Evolutionary conservation across 2,113 vertebrate genomes (phyloP), one percentile per base, ranked within the genome.

Genomic region (Lophura nycthemera): DNA sequence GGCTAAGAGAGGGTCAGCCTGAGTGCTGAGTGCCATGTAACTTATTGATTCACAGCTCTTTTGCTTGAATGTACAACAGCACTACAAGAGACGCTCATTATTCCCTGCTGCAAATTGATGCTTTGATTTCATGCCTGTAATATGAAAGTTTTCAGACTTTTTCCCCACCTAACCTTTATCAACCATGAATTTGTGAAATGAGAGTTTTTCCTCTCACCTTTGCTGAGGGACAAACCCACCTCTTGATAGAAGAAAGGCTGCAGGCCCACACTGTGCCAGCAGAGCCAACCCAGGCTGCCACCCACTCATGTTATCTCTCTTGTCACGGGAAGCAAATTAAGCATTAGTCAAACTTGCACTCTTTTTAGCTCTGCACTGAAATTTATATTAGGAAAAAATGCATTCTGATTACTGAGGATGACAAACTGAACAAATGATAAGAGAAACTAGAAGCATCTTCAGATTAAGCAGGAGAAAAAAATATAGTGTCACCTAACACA

Each of bases 91-190:
- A n/a, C 86, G 61, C 10, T 48, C 40, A 4, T 32, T 61, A 78
- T 88, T 18, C 8, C 7, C 15, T 32, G 4, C 2, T 52, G 16
- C 48, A 57, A 75, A 67, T 21, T 56, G 11, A 13, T 36, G 13
- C 16, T 30, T 72, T 65, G 27, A 14, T 3, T 19, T 4, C 1
- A 3, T 54, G 8, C 3, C 20, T 56, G 7, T 0, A 0, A 83
- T 72, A 34, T 38, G 30, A 4, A 54, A 21, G 8, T 63, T 78
- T 74, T 65, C 13, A 8, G 7, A 0, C 77, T 95, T 87, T 74
- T 7, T 52, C 13, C 2, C 2, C 11, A 18, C 43, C 15, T 43
- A 45, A 47, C 25, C 47, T 2, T 71, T 87, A 38, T 20, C 50
- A 64, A 4, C 13, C 5, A 22, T 16, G 24, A 56, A 61, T 59